Conservation (phyloP, 2,113 vertebrate genomes). For the Haplotaxodon microlepis region DNA sequence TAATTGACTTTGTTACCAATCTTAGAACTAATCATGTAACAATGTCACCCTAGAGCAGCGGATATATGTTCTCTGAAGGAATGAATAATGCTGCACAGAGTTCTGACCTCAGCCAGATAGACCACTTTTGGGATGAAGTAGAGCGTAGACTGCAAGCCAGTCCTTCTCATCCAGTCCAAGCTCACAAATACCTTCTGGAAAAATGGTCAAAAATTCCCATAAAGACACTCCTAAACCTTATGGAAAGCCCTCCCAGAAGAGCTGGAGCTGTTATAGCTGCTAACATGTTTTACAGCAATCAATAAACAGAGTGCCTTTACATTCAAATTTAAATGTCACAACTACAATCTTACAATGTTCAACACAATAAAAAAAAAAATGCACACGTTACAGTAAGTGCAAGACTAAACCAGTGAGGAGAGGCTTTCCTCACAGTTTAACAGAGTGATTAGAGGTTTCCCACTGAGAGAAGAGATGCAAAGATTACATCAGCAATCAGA, state of each 20-base stretch:
- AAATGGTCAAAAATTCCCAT: background rate
- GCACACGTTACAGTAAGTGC: background rate
- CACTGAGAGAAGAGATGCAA: background rate
- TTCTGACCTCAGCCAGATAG: background rate
- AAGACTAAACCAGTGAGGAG: background rate
- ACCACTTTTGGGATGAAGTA: background rate
- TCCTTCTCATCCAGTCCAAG: background rate
- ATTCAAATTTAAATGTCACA: background rate
- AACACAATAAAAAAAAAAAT: background rate
- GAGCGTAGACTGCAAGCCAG: background rate
- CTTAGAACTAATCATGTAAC: background rate
- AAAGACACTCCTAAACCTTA: background rate
- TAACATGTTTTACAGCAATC: background rate
- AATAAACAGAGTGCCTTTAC: background rate
- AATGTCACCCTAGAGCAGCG: rapidly evolving
- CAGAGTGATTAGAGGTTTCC: background rate
- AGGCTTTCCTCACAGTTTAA: background rate
- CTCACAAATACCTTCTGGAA: background rate
- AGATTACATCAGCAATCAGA: background rate
- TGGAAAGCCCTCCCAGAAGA: background rate
- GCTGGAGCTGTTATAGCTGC: background rate
- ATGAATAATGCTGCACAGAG: background rate
- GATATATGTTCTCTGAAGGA: background rate
- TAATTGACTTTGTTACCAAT: background rate
- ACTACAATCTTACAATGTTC: background rate